These are phyloP conservation scores for Paedocypris micromegethes DNA, from an alignment of 2,797 vertebrate genomes.

Conservation along the genomic window DNA sequence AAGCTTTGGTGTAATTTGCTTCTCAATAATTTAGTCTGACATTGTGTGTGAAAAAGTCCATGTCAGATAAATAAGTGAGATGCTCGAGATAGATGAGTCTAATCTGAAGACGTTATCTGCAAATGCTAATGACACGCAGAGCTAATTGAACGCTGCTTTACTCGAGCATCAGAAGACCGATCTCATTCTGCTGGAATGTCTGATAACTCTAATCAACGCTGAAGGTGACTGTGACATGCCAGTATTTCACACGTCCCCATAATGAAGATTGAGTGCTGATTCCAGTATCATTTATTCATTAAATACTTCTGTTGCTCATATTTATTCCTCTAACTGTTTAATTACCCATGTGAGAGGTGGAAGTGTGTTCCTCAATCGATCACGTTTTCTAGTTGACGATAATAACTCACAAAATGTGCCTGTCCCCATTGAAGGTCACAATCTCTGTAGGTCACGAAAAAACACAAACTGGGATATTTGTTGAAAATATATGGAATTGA, in stretches of 20 bases:
- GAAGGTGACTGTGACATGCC: conserved; percentile 12
- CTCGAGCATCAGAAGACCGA: conserved; percentile 21
- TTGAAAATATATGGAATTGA: too few relatives aligned
- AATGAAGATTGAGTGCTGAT: not conserved
- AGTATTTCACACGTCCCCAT: not conserved
- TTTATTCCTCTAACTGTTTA: not conserved
- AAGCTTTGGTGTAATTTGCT: conserved; percentile 19
- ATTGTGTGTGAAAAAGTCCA: conserved; percentile 1
- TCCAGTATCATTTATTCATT: not conserved
- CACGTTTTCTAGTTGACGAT: too few relatives aligned
- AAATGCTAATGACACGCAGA: conserved; percentile 14
- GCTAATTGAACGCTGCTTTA: conserved; percentile 29
- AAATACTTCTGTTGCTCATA: not conserved
- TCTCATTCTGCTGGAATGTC: conserved; percentile 22
- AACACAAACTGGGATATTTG: too few relatives aligned
- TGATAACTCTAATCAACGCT: conserved; percentile 25
- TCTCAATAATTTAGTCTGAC: conserved; percentile 10
- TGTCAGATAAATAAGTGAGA: conserved; percentile 17
- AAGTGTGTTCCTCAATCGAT: too few relatives aligned
- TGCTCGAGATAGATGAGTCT: conserved; percentile 19
- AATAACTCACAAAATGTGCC: too few relatives aligned
- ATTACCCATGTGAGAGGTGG: not conserved
- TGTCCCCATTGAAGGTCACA: too few relatives aligned
- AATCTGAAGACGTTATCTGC: conserved; percentile 11
- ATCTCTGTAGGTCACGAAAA: too few relatives aligned